Evolutionary conservation across 1,140 invertebrate species (phyloP).

Genomic region (Zaprionus nigranus): DNA sequence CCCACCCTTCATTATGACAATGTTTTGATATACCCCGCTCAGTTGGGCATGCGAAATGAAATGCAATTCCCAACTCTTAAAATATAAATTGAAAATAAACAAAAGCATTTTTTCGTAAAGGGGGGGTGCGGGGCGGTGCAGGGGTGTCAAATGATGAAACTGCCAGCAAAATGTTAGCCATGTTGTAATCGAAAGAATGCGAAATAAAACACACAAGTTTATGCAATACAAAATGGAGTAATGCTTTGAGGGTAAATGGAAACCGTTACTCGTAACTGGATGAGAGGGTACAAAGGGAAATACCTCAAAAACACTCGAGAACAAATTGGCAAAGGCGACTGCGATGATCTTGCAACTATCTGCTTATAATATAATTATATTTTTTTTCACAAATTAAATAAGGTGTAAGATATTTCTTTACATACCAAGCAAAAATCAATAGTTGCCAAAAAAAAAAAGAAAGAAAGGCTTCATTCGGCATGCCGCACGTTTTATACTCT

Average conservation of each 20-base stretch:
- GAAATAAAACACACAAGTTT: slow-evolving; percentile 7
- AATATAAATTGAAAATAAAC: slow-evolving; percentile 54
- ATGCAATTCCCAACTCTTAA: slow-evolving; percentile 3
- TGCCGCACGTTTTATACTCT: too few species aligned
- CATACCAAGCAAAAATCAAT: slow-evolving; percentile 47
- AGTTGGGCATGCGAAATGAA: slow-evolving; percentile 1
- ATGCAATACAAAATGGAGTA: neutral
- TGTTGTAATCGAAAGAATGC: slow-evolving; percentile 16
- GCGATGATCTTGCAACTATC: neutral
- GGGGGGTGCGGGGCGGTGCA: neutral
- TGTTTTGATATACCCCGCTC: slow-evolving; percentile 8
- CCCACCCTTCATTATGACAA: neutral
- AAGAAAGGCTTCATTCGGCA: too few species aligned
- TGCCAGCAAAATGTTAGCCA: slow-evolving; percentile 22
- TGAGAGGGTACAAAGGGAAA: neutral
- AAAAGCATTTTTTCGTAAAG: neutral
- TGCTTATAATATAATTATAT: neutral
- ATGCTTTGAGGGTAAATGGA: slow-evolving; percentile 16
- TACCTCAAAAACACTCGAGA: neutral
- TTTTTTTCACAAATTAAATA: neutral
- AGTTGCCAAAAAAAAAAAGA: slow-evolving; percentile 4
- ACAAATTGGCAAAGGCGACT: neutral
- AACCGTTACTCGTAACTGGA: slow-evolving; percentile 25
- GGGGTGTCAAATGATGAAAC: slow-evolving; percentile 26
- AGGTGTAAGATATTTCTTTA: neutral